These are phyloP conservation scores for Phaethon lepturus DNA, from an alignment of 2,113 vertebrate genomes.

Conservation along the genomic window DNA sequence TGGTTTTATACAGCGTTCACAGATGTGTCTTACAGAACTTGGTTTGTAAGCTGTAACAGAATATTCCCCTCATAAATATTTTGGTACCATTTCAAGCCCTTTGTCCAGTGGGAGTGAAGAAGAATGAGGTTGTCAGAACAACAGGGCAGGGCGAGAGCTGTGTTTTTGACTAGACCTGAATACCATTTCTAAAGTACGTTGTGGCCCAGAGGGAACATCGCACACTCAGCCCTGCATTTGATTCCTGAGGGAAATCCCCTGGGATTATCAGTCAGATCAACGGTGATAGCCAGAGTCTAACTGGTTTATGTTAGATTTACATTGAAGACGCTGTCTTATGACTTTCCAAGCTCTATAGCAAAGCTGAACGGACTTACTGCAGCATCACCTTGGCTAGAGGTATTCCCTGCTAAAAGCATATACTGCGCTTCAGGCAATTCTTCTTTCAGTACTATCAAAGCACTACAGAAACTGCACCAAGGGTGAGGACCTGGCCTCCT, in stretches of 20 bases:
- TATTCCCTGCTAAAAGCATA: background rate
- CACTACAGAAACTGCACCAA: background rate
- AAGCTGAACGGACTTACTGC: background rate
- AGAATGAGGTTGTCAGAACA: background rate
- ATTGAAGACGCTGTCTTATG: background rate
- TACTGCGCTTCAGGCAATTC: background rate
- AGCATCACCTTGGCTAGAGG: background rate
- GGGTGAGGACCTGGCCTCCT: background rate
- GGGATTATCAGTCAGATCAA: background rate
- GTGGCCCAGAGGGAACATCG: background rate
- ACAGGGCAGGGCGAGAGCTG: background rate
- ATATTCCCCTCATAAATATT: background rate
- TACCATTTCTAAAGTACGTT: background rate
- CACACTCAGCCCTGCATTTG: background rate
- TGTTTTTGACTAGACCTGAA: background rate
- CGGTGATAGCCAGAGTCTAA: background rate
- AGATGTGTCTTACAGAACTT: background rate
- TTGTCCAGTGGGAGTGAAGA: background rate
- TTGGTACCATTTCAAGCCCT: background rate
- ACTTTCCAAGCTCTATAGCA: background rate
- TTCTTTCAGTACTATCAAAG: background rate
- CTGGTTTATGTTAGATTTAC: background rate
- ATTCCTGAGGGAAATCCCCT: background rate
- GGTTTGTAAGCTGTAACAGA: background rate
- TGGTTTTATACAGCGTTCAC: background rate